phyloP scores from a whole-genome alignment of 2,797 vertebrate genomes.

The Lemur catta region DNA sequence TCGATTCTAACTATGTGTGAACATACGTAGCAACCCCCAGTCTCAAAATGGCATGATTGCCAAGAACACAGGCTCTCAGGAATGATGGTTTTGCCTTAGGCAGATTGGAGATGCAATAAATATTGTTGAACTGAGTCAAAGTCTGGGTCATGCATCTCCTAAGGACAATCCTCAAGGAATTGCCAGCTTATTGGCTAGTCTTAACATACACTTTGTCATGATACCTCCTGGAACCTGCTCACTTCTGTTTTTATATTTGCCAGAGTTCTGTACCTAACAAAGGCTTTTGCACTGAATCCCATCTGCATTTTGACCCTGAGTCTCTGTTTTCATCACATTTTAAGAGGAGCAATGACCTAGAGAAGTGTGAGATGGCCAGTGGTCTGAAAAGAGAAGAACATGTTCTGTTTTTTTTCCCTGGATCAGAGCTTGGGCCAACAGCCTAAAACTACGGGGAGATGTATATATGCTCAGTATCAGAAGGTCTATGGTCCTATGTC shows the following conservation, averaged over 20 bases:
- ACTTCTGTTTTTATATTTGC: too few relatives aligned
- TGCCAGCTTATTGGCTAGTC: too few relatives aligned
- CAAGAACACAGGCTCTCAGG: not conserved
- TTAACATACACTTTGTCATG: too few relatives aligned
- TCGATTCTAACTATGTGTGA: not conserved
- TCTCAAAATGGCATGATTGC: not conserved
- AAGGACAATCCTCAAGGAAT: too few relatives aligned
- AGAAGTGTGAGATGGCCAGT: not conserved
- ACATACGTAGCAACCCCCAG: not conserved
- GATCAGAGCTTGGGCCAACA: not conserved
- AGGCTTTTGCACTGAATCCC: too few relatives aligned
- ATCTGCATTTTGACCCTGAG: not conserved
- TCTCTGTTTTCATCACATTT: not conserved
- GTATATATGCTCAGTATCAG: not conserved
- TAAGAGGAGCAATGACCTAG: not conserved
- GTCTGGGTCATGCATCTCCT: too few relatives aligned
- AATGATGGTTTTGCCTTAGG: not conserved
- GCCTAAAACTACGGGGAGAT: not conserved
- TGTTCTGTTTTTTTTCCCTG: not conserved
- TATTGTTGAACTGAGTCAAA: too few relatives aligned
- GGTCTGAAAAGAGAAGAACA: not conserved
- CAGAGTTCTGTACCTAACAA: too few relatives aligned
- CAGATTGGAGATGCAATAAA: too few relatives aligned
- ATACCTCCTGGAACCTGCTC: too few relatives aligned
- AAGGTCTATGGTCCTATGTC: not conserved